Evolutionary conservation across 2,113 vertebrate species (phyloP).

Genomic region (Laticauda laticaudata): DNA sequence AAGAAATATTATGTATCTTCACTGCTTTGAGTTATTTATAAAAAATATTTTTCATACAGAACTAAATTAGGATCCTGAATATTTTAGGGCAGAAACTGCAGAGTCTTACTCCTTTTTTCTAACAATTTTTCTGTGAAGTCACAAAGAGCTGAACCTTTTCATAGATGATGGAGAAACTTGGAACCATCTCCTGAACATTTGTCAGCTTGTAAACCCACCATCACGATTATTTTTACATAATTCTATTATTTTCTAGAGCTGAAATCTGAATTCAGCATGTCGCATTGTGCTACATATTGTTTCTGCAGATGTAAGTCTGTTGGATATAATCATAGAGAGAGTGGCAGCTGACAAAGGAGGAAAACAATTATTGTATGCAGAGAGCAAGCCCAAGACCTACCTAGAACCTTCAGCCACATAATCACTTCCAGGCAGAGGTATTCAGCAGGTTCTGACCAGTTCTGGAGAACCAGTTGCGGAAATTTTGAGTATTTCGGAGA

Average conservation of each 20-base stretch:
- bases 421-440: background rate
- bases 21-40: background rate
- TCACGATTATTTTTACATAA: background rate
- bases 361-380: background rate
- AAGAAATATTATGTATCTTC: background rate
- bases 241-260: background rate
- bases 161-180: background rate
- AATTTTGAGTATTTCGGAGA: no score
- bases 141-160: background rate
- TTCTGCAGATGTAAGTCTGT: background rate
- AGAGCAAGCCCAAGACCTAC: background rate
- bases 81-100: background rate
- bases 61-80: background rate
- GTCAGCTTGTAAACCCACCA: background rate
- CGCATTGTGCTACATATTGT: background rate
- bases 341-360: background rate
- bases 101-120: background rate
- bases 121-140: background rate
- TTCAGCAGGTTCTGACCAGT: no score
- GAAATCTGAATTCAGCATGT: background rate
- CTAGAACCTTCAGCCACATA: background rate
- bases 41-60: background rate
- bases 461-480: no score
- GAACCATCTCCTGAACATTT: background rate
- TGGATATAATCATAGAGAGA: background rate